Percentiles rank a stretch among this genome's conserved stretches.
These are phyloP conservation scores for Cordilura impudica DNA, from an alignment of 2,888 invertebrate species.

Conservation along the genomic window DNA sequence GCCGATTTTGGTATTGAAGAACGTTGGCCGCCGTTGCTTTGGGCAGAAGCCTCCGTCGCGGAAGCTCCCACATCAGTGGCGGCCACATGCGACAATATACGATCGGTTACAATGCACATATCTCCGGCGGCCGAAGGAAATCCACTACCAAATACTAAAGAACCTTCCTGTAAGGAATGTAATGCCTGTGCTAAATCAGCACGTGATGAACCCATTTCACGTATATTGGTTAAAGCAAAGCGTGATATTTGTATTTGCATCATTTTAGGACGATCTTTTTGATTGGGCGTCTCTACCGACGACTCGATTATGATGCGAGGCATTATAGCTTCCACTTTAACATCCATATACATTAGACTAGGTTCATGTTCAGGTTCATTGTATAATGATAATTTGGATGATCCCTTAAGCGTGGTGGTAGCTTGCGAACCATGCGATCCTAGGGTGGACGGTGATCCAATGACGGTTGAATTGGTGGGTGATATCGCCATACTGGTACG, in stretches of 20 bases:
- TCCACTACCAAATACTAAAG: slow-evolving; percentile 85
- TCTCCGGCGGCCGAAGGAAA: slow-evolving; percentile 87
- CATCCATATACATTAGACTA: slow-evolving; percentile 84
- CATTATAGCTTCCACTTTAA: slow-evolving; percentile 94
- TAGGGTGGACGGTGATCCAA: slow-evolving; percentile 53
- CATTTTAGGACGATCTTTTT: slow-evolving; percentile 91
- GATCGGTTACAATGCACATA: slow-evolving; percentile 88
- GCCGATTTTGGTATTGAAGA: slow-evolving; percentile 70
- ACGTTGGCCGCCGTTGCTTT: slow-evolving; percentile 64
- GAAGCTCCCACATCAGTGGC: slow-evolving; percentile 76
- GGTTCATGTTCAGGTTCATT: slow-evolving; percentile 69
- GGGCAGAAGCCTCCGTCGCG: slow-evolving; percentile 60
- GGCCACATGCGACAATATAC: slow-evolving; percentile 87
- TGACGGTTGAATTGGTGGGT: slow-evolving; percentile 53
- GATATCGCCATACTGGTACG: slow-evolving; percentile 78
- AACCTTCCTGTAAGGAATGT: slow-evolving; percentile 86
- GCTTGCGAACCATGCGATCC: slow-evolving; percentile 56
- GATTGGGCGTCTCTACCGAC: slow-evolving; percentile 85
- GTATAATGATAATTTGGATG: slow-evolving; percentile 61
- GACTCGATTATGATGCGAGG: slow-evolving; percentile 87
- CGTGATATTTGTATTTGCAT: slow-evolving; percentile 82
- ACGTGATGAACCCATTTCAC: slow-evolving; percentile 81
- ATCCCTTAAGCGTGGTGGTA: slow-evolving; percentile 47
- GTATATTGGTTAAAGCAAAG: slow-evolving; percentile 83
- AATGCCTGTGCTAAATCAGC: slow-evolving; percentile 89